Percentiles rank a stretch among this genome's conserved stretches.
Conservation (phyloP, 2,888 invertebrate species). For the Rotaria socialis region DNA sequence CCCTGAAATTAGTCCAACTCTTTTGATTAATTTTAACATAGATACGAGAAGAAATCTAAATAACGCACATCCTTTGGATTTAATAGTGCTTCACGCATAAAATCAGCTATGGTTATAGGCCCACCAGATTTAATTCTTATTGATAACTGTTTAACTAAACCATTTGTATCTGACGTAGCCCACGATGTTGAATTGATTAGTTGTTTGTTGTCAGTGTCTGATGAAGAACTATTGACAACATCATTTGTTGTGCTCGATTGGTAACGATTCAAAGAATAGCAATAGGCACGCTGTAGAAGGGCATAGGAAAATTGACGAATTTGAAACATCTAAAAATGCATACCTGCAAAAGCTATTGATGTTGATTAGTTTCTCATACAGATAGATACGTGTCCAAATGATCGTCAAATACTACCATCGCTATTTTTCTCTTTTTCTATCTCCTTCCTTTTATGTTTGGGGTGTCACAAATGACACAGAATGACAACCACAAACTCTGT, state of each 20-base stretch:
- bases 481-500: background rate
- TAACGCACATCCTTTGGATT: constrained; percentile 42
- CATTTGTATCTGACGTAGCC: constrained; percentile 20
- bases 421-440: background rate
- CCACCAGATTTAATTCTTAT: constrained; percentile 57
- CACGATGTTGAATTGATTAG: background rate
- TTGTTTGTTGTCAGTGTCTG: too few species aligned
- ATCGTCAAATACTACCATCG: background rate
- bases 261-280: background rate
- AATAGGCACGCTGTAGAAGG: background rate
- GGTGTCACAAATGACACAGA: background rate
- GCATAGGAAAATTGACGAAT: background rate
- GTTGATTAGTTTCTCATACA: background rate
- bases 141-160: constrained; percentile 36
- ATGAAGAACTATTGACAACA: background rate
- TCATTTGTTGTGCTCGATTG: background rate
- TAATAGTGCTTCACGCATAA: constrained; percentile 43
- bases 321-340: background rate
- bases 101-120: constrained; percentile 43
- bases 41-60: background rate
- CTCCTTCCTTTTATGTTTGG: background rate
- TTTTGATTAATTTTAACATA: background rate
- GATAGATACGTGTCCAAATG: background rate
- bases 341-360: background rate
- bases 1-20: constrained; percentile 62